phyloP scores from a whole-genome alignment of 2,797 vertebrate genomes.

The Oreochromis mossambicus region DNA sequence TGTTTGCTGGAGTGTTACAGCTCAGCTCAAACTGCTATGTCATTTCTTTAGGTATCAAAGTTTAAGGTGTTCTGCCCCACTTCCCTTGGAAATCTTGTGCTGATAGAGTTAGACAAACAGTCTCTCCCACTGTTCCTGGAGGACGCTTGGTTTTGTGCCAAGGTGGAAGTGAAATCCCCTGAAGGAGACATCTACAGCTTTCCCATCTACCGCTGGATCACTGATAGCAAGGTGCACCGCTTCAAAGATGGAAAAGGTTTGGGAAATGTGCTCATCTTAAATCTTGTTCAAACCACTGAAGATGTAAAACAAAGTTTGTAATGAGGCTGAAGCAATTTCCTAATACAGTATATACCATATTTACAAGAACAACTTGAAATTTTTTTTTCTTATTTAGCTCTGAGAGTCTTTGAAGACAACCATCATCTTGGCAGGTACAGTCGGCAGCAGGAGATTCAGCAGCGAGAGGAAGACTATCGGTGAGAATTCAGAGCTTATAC shows the following conservation, averaged over 20 bases:
- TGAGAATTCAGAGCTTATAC: slow-evolving; percentile 6
- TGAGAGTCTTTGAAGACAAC: slow-evolving; percentile 41
- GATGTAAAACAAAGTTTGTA: background rate
- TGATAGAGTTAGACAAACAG: slow-evolving; percentile 53
- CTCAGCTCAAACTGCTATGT: background rate
- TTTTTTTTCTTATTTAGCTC: slow-evolving; percentile 17
- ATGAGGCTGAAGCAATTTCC: background rate
- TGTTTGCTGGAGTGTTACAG: background rate
- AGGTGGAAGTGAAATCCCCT: slow-evolving; percentile 37
- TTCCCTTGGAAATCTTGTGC: slow-evolving; percentile 45
- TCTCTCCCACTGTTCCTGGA: background rate
- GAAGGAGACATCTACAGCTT: slow-evolving; percentile 34
- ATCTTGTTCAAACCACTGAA: background rate
- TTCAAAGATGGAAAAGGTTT: slow-evolving; percentile 62
- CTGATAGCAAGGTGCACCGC: slow-evolving; percentile 6
- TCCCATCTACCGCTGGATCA: slow-evolving; percentile 54
- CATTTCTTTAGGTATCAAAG: background rate
- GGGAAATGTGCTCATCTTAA: background rate
- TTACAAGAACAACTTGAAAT: background rate
- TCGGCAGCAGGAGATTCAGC: slow-evolving; percentile 30
- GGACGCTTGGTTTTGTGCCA: slow-evolving; percentile 43
- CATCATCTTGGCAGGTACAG: slow-evolving; percentile 15
- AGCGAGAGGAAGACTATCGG: slow-evolving; percentile 37
- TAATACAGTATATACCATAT: background rate
- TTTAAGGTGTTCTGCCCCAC: slow-evolving; percentile 14